phyloP scores from a whole-genome alignment of 2,113 vertebrate species.

The Varanus salvator region DNA sequence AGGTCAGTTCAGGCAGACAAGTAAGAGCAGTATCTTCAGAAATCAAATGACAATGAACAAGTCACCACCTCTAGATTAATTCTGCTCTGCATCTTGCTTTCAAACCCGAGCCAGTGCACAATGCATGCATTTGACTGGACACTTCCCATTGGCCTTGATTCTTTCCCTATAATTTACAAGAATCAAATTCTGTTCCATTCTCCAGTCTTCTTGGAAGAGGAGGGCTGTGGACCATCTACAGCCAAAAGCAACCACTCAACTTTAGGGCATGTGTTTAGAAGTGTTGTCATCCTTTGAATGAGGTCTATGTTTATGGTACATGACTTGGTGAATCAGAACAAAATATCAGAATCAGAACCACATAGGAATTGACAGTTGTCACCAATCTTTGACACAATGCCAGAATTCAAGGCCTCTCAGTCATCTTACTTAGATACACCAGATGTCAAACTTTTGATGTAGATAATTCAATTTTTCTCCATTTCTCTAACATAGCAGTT shows the following conservation, averaged over 20 bases:
- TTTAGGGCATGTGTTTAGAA: neutral
- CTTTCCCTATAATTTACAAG: slow-evolving; percentile 11
- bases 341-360: slow-evolving; percentile 7
- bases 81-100: neutral
- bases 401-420: neutral
- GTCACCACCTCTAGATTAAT: neutral
- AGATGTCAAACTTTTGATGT: neutral
- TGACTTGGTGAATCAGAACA: slow-evolving; percentile 15
- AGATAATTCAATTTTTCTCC: neutral
- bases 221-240: neutral
- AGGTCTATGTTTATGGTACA: neutral
- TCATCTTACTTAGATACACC: neutral
- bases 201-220: slow-evolving; percentile 2
- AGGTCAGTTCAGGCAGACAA: neutral
- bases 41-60: neutral
- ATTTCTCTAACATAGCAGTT: neutral
- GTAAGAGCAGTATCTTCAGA: neutral
- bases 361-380: neutral
- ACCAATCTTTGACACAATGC: neutral
- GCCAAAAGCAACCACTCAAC: slow-evolving; percentile 23
- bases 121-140: neutral
- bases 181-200: slow-evolving; percentile 3
- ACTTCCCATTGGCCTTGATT: neutral
- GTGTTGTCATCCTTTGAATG: neutral
- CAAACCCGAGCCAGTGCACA: neutral